phyloP scores from a whole-genome alignment of 1,140 invertebrate genomes.

The Armadillidium nasatum region DNA sequence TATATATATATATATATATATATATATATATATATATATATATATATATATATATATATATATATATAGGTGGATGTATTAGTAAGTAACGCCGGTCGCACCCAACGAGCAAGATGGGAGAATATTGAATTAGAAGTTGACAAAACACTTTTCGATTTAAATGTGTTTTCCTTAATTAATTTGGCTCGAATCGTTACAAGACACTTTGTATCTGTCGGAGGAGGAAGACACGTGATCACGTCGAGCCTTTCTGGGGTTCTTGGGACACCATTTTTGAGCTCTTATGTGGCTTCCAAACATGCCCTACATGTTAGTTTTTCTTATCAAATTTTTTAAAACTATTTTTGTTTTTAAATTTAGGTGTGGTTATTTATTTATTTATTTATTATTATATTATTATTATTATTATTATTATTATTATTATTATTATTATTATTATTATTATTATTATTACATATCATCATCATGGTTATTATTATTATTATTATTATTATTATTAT shows the following conservation, averaged over 20 bases:
- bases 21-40: not conserved
- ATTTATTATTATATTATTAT: too few species aligned
- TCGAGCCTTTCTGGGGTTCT: constrained; percentile 67
- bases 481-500: too few species aligned
- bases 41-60: not conserved
- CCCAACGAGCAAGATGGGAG: constrained; percentile 71
- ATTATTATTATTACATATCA: too few species aligned
- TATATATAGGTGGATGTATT: constrained; percentile 64
- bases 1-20: not conserved
- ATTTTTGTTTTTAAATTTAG: too few species aligned
- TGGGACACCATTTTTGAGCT: constrained; percentile 65
- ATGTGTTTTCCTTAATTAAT: constrained; percentile 70
- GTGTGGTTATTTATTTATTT: too few species aligned
- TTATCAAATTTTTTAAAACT: not conserved
- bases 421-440: too few species aligned
- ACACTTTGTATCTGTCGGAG: constrained; percentile 34
- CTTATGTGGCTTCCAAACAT: constrained; percentile 74
- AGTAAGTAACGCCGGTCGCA: constrained; percentile 75
- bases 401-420: too few species aligned
- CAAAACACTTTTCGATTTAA: constrained; percentile 70
- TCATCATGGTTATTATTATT: too few species aligned
- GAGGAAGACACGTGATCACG: constrained; percentile 65
- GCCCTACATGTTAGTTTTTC: constrained; percentile 65
- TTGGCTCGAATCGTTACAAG: constrained; percentile 62
- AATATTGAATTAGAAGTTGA: constrained; percentile 71